Evolutionary conservation across 2,888 invertebrate genomes (phyloP).

Genomic region (Epicampocera succincta): DNA sequence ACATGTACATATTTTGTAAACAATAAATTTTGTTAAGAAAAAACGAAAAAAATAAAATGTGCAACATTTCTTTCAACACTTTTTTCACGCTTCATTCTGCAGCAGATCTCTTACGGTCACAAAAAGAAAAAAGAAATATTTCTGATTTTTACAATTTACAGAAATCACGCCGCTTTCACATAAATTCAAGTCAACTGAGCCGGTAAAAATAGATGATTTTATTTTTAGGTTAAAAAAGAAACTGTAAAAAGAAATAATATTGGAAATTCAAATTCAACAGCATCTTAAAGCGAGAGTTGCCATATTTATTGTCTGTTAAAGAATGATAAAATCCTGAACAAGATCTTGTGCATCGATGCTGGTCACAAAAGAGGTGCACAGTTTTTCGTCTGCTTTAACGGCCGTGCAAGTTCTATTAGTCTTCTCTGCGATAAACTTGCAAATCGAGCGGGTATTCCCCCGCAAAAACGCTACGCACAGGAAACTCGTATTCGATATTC

Average conservation of each 20-base stretch:
- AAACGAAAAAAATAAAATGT: slow-evolving; percentile 32
- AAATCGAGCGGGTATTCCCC: no score
- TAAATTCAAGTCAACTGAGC: slow-evolving; percentile 16
- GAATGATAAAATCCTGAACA: no score
- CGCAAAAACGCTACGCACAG: no score
- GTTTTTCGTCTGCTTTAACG: no score
- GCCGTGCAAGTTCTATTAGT: no score
- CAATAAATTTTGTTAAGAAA: slow-evolving; percentile 38
- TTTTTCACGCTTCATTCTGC: neutral
- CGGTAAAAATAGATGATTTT: slow-evolving; percentile 62
- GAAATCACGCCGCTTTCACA: slow-evolving; percentile 28
- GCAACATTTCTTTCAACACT: slow-evolving; percentile 29
- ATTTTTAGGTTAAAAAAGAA: slow-evolving; percentile 54
- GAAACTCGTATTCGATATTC: no score
- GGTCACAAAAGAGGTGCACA: no score
- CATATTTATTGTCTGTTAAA: neutral
- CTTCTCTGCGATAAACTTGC: no score
- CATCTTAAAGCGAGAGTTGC: neutral
- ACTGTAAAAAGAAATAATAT: slow-evolving; percentile 13
- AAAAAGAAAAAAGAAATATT: neutral
- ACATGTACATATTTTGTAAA: slow-evolving; percentile 51
- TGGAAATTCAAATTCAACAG: slow-evolving; percentile 13
- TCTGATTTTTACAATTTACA: slow-evolving; percentile 21
- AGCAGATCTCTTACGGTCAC: neutral
- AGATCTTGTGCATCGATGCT: no score